Percentiles rank a stretch among this genome's conserved stretches.
Conservation (phyloP, 64 coral and sea anemone species). For the Pachyseris speciosa region DNA sequence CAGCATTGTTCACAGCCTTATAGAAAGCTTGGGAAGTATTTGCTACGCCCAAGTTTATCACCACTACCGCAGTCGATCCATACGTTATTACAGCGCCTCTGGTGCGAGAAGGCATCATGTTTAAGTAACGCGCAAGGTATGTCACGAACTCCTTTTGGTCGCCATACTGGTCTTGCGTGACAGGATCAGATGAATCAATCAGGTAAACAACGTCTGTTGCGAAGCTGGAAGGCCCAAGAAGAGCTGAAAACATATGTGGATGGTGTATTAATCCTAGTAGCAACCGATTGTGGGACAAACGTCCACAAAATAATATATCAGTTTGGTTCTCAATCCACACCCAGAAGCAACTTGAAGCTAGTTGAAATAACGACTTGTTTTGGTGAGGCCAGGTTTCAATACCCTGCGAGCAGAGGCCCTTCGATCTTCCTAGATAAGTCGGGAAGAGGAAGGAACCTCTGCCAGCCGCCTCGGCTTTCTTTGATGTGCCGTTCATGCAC, state of each 20-base stretch:
- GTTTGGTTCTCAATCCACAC: too few species aligned
- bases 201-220: conserved; percentile 64
- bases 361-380: too few species aligned
- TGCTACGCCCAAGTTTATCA: conserved; percentile 51
- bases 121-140: conserved; percentile 29
- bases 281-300: too few species aligned
- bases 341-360: too few species aligned
- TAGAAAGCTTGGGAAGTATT: conserved; percentile 30
- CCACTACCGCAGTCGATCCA: conserved; percentile 40
- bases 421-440: too few species aligned
- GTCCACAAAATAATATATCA: too few species aligned
- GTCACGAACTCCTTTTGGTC: conserved; percentile 56
- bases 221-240: neutral
- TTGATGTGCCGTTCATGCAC: too few species aligned
- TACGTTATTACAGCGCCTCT: conserved; percentile 62
- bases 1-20: conserved; percentile 24
- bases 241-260: neutral
- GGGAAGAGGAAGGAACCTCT: too few species aligned
- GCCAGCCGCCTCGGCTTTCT: too few species aligned
- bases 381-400: too few species aligned
- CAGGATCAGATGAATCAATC: conserved; percentile 62
- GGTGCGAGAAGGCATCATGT: conserved; percentile 55
- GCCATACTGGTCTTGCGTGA: conserved; percentile 37
- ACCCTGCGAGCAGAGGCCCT: too few species aligned
- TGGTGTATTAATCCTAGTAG: too few species aligned